Conservation (phyloP, 2,888 invertebrate species). For the Oscheius onirici region DNA sequence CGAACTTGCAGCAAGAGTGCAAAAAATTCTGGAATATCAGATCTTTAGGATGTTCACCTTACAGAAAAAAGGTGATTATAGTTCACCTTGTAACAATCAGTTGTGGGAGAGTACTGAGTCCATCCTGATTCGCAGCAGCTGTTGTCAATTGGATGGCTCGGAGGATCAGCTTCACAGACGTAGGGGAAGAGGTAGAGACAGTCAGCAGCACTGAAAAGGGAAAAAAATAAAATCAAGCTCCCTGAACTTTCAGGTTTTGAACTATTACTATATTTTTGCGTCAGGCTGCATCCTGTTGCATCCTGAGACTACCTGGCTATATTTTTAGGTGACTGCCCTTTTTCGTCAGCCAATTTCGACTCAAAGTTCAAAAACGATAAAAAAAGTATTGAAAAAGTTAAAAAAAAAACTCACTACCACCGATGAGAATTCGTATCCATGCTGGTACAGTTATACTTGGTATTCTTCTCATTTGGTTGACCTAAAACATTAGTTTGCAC, state of each 20-base stretch:
- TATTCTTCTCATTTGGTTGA: constrained; percentile 15
- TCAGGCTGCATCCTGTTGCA: background rate
- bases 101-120: background rate
- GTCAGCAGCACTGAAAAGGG: constrained; percentile 13
- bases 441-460: constrained; percentile 10
- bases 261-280: too few species aligned
- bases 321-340: background rate
- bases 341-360: too few species aligned
- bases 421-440: constrained; percentile 24
- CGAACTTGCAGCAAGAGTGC: too few species aligned
- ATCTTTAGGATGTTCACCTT: too few species aligned
- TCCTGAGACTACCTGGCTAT: background rate
- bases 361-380: too few species aligned
- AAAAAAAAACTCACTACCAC: constrained; percentile 19
- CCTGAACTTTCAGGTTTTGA: too few species aligned
- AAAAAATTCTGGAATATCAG: too few species aligned
- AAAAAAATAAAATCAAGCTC: too few species aligned
- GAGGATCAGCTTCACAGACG: constrained; percentile 23
- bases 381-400: too few species aligned
- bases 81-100: constrained; percentile 12
- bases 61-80: too few species aligned
- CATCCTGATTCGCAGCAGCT: constrained; percentile 24
- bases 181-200: constrained; percentile 19
- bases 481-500: background rate
- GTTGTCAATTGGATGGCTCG: background rate